Conservation (phyloP, 2,888 invertebrate genomes). For the Xestia xanthographa region DNA sequence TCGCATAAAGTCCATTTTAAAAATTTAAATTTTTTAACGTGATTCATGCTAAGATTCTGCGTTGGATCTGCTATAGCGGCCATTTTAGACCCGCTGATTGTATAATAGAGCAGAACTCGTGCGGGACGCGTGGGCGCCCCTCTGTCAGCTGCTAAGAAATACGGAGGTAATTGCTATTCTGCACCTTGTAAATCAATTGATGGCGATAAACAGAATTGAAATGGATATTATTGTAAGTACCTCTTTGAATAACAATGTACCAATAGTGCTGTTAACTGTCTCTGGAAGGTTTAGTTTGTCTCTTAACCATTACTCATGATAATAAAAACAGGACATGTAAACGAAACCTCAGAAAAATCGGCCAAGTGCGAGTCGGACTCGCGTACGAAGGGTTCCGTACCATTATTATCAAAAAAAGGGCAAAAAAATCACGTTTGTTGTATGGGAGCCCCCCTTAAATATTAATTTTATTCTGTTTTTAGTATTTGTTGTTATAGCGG, state of each 20-base stretch:
- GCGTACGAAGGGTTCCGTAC: too few relatives aligned
- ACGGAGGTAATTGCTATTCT: conserved; percentile 77
- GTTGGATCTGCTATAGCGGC: too few relatives aligned
- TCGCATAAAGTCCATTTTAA: too few relatives aligned
- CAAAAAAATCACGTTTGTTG: too few relatives aligned
- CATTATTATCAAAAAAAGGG: too few relatives aligned
- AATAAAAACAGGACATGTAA: neutral
- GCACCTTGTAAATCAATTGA: conserved; percentile 73
- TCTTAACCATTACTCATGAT: neutral
- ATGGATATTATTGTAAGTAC: conserved; percentile 46
- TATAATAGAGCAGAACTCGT: conserved; percentile 86
- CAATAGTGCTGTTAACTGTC: neutral
- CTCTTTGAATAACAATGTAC: conserved; percentile 17
- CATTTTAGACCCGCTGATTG: too few relatives aligned
- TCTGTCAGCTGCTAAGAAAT: conserved; percentile 80
- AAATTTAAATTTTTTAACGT: too few relatives aligned
- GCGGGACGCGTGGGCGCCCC: conserved; percentile 88
- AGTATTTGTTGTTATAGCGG: too few relatives aligned
- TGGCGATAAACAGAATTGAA: conserved; percentile 60
- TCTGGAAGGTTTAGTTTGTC: neutral
- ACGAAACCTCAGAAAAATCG: neutral
- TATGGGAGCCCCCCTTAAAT: too few relatives aligned
- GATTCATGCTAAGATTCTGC: too few relatives aligned
- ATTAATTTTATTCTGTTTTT: too few relatives aligned
- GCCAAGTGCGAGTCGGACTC: too few relatives aligned